phyloP scores from a whole-genome alignment of 2,888 invertebrate genomes.

The Chydorus sphaericus region DNA sequence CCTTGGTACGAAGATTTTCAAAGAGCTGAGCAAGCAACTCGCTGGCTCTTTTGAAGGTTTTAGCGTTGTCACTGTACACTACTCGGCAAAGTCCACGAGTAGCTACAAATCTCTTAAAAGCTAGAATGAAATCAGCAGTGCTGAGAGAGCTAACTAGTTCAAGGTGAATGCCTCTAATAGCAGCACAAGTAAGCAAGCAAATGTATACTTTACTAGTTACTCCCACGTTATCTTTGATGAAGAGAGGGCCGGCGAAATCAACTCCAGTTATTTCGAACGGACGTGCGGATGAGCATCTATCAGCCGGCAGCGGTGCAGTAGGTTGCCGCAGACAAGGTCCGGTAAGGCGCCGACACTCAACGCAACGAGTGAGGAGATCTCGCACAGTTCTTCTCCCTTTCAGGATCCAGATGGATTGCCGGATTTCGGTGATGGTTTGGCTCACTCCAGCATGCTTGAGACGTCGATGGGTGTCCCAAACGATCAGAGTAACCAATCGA shows the following conservation, averaged over 20 bases:
- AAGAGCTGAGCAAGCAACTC: not conserved
- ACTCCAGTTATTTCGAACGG: not conserved
- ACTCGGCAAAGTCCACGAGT: not conserved
- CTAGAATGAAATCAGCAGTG: slow-evolving; percentile 7
- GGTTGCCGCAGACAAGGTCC: not conserved
- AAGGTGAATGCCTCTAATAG: slow-evolving; percentile 4
- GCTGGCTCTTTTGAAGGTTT: slow-evolving; percentile 11
- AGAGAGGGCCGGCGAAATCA: not conserved
- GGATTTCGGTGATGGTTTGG: slow-evolving; percentile 12
- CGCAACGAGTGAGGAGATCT: slow-evolving; percentile 14
- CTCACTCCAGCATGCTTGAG: slow-evolving; percentile 15
- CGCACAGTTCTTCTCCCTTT: slow-evolving; percentile 14
- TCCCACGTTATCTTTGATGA: not conserved
- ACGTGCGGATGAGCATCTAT: not conserved
- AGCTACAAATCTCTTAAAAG: slow-evolving; percentile 8
- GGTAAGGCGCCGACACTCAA: slow-evolving; percentile 8
- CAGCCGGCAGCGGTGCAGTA: not conserved
- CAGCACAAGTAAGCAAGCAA: slow-evolving; percentile 3
- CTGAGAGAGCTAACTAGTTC: slow-evolving; percentile 6
- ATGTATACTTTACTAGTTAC: not conserved
- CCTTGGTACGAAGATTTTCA: not conserved
- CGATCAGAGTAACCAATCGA: not conserved
- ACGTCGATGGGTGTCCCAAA: not conserved
- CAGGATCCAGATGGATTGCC: slow-evolving; percentile 16
- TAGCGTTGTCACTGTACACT: slow-evolving; percentile 12